Evolutionary conservation across 2,888 invertebrate species (phyloP), one percentile per base, ranked within the genome.

Genomic region (Fabriciana adippe): DNA sequence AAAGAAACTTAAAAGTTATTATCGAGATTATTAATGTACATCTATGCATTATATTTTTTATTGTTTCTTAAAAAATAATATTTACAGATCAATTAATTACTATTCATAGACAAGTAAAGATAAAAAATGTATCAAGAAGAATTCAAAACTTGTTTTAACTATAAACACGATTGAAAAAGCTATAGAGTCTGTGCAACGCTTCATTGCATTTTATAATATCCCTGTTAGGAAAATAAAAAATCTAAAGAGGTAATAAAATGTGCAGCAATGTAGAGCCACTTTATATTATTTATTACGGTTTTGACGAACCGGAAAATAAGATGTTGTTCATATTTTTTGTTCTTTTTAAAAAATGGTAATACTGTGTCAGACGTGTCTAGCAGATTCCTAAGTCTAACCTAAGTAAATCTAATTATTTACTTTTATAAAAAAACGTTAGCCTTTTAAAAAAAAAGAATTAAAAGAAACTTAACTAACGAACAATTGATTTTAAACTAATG

Each of bases 171-270:
- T 47, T 59, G 47, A 59, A 59, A 59, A 59, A 59, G 47, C 48
- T 31, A 59, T 59, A 47, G 48, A 59, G 59, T 48, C 47, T 26
- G 48, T 59, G 48, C 59, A 59, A 59, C 59, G 59, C 26, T 48
- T 48, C 59, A 59, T 59, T 26, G 59, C 47, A 26, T 59, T 48
- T 48, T 31, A 59, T 59, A 59, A 59, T 59, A 59, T 59, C 26
- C 16, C 59, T 48, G 59, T 59, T 59, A 59, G 59, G n/a, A 59
- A 41, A 48, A 59, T 59, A 59, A 59, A 59, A 59, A 59, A 47
- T 48, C n/a, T 59, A 59, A 57, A 59, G n/a, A 48, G 47, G 16
- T 59, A 48, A n/a, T 48, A 16, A 59, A 59, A 48, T 47, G n/a
- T 47, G 21, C 47, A 11, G 21, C 57, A 59, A 48, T 59, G 47